A percentile compares a stretch with the other conserved stretches of the same genome.
phyloP scores from a whole-genome alignment of 1,140 invertebrate genomes.

The Rhagoletis zephyria region DNA sequence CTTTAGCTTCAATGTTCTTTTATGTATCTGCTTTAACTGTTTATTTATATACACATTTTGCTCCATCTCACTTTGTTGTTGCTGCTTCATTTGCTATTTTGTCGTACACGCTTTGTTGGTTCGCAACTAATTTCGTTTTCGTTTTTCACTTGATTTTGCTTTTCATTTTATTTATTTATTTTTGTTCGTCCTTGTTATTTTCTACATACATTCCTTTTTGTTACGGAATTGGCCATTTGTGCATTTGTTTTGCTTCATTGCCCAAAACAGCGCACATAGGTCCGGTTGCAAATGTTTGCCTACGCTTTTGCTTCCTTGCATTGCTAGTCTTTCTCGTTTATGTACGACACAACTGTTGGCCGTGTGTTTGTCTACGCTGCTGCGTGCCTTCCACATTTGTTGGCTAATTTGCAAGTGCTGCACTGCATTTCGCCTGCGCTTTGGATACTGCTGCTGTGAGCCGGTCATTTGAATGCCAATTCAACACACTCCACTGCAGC shows the following conservation, averaged over 20 bases:
- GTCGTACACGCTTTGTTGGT: neutral
- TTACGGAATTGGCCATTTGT: constrained; percentile 18
- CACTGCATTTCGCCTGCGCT: neutral
- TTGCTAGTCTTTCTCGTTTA: neutral
- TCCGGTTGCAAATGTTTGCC: neutral
- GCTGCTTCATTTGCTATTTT: constrained; percentile 16
- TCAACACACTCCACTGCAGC: constrained; percentile 20
- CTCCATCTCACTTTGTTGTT: neutral
- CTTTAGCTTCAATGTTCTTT: too few relatives aligned
- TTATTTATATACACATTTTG: neutral
- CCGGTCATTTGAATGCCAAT: constrained; percentile 42
- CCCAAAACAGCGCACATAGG: neutral
- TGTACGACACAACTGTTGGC: neutral
- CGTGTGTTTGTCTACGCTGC: neutral
- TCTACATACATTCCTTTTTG: neutral
- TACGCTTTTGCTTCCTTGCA: neutral
- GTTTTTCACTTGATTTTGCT: neutral
- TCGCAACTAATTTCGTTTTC: constrained; percentile 26
- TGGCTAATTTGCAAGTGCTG: constrained; percentile 24
- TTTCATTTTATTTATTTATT: neutral
- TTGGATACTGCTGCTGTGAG: neutral
- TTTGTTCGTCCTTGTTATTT: neutral
- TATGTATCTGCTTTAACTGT: neutral
- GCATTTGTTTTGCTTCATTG: constrained; percentile 33
- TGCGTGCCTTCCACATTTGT: constrained; percentile 28